Percentiles rank a stretch among this genome's conserved stretches.
Conservation (phyloP, 2,113 vertebrate genomes). For the Leptocoma aspasia region DNA sequence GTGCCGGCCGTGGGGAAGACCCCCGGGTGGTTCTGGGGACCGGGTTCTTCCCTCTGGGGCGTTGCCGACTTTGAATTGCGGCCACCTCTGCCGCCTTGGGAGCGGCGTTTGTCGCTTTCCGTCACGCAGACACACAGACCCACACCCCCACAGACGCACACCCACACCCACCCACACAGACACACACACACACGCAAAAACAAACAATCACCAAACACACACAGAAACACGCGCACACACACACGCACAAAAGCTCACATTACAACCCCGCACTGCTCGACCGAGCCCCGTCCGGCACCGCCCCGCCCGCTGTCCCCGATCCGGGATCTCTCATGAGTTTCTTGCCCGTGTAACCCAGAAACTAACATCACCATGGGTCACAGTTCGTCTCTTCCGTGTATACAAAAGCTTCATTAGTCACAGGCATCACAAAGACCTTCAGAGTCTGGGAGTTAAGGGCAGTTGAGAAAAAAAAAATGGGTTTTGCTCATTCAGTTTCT, state of each 20-base stretch:
- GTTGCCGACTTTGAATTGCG: background rate
- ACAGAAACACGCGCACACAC: rapidly evolving
- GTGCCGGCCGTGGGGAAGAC: background rate
- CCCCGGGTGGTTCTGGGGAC: background rate
- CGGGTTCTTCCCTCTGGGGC: background rate
- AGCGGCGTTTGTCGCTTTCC: rapidly evolving
- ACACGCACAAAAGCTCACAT: rapidly evolving
- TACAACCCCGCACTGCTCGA: rapidly evolving
- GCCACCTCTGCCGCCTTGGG: rapidly evolving
- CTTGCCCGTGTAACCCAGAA: background rate
- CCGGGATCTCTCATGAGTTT: rapidly evolving
- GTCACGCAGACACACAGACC: no score
- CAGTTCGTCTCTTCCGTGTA: background rate
- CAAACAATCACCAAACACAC: no score
- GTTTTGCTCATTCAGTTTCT: background rate
- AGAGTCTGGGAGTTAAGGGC: background rate
- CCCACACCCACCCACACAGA: no score
- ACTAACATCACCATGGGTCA: background rate
- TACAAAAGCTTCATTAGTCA: background rate
- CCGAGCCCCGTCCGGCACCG: no score
- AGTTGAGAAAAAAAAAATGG: background rate
- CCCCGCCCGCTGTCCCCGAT: no score
- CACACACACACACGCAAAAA: no score
- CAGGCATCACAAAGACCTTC: background rate
- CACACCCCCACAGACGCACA: no score